Base-by-base conservation (phyloP, 2,113 vertebrate species). In the Grammomys dolichurus region DNA sequence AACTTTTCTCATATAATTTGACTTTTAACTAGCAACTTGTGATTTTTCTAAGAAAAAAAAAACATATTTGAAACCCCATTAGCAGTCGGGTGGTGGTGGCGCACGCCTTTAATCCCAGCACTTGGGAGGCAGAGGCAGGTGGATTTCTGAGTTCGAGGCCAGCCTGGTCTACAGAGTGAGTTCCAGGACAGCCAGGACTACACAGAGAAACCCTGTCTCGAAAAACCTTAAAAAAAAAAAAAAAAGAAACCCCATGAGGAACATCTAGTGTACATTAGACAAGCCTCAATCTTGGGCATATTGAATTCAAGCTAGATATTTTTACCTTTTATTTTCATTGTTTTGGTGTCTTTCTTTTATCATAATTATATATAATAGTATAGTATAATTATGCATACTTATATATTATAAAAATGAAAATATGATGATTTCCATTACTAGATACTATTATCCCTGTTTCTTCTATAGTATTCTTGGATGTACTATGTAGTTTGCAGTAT, bases 1-100 rank as follows among this genome's bases (percentile, higher is more conserved):
- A 73, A 72, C 28, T 69, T 96, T 94, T 87, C n/a, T 93, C 46
- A 46, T 67, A 72, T 89, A 75, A 82, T 87, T 91, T 86, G 46
- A 91, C 2, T 87, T 94, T 89, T 76, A 94, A 60, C 87, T 26
- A 93, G 90, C 7, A 77, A 24, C 43, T 91, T 56, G 0, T 54
- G 77, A 2, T 65, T 92, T 95, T 84, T 76, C 43, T 91, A 91
- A 84, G 81, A 80, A 95, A 87, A 48, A 95, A 87, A 48, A 65
- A 63, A 9, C 60, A 65, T 22, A 87, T 60, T 85, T 96, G 65
- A 51, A 90, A 89, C 75, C 58, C 58, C 31, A 40, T 22, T 67
- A 43, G 73, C 40, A 40, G 40, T 2, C 40, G 2, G 40, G 40
- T 2, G 40, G 40, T 40, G 40, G 40, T 40, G 40, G 40, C 2